A percentile compares a stretch with the other conserved stretches of the same genome.
Evolutionary conservation across 2,888 invertebrate species (phyloP).

Genomic region (Dynastes maya): DNA sequence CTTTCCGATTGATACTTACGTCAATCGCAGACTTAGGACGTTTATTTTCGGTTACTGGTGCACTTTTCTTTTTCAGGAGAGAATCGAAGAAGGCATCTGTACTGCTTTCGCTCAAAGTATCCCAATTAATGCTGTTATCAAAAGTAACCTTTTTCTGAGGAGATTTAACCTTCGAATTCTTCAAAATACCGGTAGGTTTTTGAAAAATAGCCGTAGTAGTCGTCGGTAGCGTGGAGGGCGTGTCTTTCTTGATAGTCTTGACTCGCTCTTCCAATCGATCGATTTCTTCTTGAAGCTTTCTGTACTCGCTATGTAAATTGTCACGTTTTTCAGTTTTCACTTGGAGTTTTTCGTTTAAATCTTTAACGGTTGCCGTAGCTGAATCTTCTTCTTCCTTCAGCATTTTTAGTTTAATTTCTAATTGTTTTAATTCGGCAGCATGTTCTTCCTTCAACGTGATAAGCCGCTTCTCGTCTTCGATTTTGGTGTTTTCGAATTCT

Average conservation of each 20-base stretch:
- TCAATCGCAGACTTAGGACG: too few relatives aligned
- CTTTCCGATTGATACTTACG: too few relatives aligned
- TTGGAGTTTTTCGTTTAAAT: conserved; percentile 7
- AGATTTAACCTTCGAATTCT: background rate
- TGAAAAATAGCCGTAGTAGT: background rate
- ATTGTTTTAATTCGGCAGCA: background rate
- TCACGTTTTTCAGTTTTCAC: conserved; percentile 7
- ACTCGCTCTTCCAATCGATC: conserved; percentile 3
- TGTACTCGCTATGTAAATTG: background rate
- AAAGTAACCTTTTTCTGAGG: conserved; percentile 31
- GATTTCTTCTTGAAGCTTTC: conserved; percentile 1
- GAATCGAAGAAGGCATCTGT: conserved; percentile 24
- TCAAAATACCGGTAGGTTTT: conserved; percentile 23
- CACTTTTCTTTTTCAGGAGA: background rate
- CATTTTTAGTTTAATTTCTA: background rate
- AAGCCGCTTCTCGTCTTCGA: background rate
- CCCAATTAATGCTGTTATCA: conserved; percentile 3
- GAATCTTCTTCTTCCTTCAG: conserved; percentile 9
- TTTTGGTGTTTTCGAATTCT: background rate
- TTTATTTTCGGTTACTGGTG: too few relatives aligned
- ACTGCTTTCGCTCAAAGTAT: conserved; percentile 30
- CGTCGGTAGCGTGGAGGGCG: too few relatives aligned
- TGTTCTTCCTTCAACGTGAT: background rate
- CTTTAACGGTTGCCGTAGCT: background rate
- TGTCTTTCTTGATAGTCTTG: background rate